Evolutionary conservation across 1,140 invertebrate species (phyloP).

Genomic region (Vanessa tameamea): DNA sequence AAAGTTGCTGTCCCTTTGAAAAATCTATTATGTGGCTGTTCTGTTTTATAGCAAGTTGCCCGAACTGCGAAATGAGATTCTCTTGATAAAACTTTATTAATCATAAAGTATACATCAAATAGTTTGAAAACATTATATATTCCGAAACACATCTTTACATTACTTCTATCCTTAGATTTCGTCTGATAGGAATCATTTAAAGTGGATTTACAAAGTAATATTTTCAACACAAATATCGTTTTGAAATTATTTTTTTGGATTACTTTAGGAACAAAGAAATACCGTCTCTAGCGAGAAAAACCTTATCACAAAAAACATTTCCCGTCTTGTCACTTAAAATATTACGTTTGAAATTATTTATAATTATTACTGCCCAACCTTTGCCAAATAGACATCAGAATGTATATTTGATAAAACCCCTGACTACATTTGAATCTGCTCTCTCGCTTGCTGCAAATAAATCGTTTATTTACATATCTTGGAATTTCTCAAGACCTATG

Average conservation of each 20-base stretch:
- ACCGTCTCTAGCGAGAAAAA: too few species aligned
- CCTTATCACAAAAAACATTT: too few species aligned
- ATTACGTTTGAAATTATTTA: too few species aligned
- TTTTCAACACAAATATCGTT: background rate
- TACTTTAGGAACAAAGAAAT: too few species aligned
- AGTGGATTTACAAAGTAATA: background rate
- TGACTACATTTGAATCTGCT: too few species aligned
- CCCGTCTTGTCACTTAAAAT: too few species aligned
- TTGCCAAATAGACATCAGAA: too few species aligned
- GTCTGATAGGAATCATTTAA: background rate
- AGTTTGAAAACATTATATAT: background rate
- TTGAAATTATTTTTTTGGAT: background rate
- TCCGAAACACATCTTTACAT: slow-evolving; percentile 1
- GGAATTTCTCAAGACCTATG: too few species aligned
- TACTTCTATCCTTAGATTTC: background rate
- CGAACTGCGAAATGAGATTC: slow-evolving; percentile 25
- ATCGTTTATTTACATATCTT: too few species aligned
- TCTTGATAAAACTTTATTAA: slow-evolving; percentile 26
- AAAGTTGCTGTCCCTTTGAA: slow-evolving; percentile 27
- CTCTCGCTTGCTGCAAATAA: too few species aligned
- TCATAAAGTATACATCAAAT: slow-evolving; percentile 21
- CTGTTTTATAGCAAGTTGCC: slow-evolving; percentile 16
- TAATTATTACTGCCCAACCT: too few species aligned
- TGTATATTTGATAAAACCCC: too few species aligned
- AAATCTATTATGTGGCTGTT: slow-evolving; percentile 20